Conservation (phyloP, 2,113 vertebrate genomes). For the Acanthisitta chloris region DNA sequence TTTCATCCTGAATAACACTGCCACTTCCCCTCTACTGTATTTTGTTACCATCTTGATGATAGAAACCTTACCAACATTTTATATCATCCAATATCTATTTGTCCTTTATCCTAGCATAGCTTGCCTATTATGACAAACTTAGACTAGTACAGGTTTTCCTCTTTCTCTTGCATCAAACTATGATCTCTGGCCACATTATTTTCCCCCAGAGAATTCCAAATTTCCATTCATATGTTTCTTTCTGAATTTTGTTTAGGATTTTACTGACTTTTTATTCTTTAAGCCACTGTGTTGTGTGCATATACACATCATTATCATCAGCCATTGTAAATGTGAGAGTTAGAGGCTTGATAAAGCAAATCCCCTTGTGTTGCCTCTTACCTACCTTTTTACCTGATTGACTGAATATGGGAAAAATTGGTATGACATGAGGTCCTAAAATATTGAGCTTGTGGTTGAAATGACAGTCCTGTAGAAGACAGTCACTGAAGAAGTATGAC, state of each 20-base stretch:
- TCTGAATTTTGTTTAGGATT: neutral
- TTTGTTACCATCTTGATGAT: neutral
- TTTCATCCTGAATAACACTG: neutral
- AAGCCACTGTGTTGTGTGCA: neutral
- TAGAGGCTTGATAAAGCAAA: neutral
- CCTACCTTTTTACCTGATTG: neutral
- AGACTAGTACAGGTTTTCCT: neutral
- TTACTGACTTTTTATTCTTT: neutral
- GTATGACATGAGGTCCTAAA: neutral
- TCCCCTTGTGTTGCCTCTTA: neutral
- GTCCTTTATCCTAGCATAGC: neutral
- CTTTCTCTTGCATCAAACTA: neutral
- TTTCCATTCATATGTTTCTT: neutral
- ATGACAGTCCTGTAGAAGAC: neutral
- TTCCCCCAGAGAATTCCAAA: neutral
- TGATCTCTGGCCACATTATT: neutral
- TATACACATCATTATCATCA: constrained; percentile 7
- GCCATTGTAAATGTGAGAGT: neutral
- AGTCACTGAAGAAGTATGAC: neutral
- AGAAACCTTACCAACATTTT: neutral
- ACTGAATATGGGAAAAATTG: constrained; percentile 30
- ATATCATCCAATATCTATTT: neutral
- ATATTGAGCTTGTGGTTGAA: neutral
- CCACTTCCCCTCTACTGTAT: neutral
- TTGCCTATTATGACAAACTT: neutral